phyloP scores from a whole-genome alignment of 1,140 invertebrate species.

The Euborellia annulipes region DNA sequence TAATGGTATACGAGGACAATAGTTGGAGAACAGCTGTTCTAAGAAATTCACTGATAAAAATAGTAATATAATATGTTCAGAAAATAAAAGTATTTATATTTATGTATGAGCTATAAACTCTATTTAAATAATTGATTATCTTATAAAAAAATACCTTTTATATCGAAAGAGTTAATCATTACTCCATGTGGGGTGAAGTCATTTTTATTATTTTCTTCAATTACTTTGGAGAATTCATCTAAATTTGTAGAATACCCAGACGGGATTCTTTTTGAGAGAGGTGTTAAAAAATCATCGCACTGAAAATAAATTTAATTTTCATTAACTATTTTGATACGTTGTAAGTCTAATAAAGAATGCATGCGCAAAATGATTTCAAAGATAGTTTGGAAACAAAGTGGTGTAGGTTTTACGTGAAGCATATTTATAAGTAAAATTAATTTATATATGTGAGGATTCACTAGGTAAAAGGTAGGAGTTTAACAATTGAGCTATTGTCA shows the following conservation, averaged over 20 bases:
- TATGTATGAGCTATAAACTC: no score
- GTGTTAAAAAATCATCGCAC: constrained; percentile 66
- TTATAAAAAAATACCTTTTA: constrained; percentile 21
- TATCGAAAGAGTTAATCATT: constrained; percentile 39
- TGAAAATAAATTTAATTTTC: constrained; percentile 24
- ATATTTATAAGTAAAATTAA: no score
- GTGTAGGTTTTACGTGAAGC: no score
- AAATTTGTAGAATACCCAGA: constrained; percentile 45
- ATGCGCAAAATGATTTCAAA: no score
- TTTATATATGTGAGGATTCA: no score
- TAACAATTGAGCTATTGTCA: no score
- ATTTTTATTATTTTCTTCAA: constrained; percentile 55
- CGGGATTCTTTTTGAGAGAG: constrained; percentile 36
- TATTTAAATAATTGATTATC: background rate
- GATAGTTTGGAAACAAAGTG: no score
- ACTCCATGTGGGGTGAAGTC: constrained; percentile 55
- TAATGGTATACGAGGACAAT: background rate
- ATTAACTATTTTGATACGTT: no score
- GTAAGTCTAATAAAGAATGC: no score
- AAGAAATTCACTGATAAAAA: background rate
- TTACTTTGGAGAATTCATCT: constrained; percentile 46
- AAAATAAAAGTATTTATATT: background rate
- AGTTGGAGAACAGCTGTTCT: background rate
- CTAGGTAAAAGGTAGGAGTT: no score
- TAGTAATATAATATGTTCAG: background rate